Conservation (phyloP, 2,888 invertebrate species). For the Eumerus sabulonum region DNA sequence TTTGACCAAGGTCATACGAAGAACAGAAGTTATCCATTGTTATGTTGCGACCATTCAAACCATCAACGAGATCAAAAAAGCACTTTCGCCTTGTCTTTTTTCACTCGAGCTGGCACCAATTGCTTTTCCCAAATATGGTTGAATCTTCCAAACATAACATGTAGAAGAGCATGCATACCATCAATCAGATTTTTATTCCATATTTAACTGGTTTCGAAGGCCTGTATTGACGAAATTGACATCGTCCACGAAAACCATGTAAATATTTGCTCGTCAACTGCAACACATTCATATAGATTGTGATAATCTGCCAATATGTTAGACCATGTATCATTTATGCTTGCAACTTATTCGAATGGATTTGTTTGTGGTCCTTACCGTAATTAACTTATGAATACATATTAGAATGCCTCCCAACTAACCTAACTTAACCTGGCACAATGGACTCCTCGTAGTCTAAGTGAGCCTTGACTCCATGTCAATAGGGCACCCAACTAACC, state of each 20-base stretch:
- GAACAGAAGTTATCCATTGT: slow-evolving; percentile 45
- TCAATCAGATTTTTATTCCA: slow-evolving; percentile 42
- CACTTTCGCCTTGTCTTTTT: slow-evolving; percentile 39
- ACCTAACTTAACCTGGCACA: no score
- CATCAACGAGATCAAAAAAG: slow-evolving; percentile 27
- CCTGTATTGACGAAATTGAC: slow-evolving; percentile 19
- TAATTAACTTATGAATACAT: neutral
- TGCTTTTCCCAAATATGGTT: slow-evolving; percentile 44
- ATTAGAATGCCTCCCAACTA: no score
- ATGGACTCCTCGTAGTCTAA: no score
- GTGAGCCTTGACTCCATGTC: no score
- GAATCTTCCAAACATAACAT: slow-evolving; percentile 44
- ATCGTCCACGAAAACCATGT: slow-evolving; percentile 12
- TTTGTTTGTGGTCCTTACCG: neutral
- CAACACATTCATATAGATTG: neutral
- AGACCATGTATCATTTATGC: slow-evolving; percentile 7
- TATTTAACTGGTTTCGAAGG: slow-evolving; percentile 34
- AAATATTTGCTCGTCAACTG: slow-evolving; percentile 1
- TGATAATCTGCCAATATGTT: slow-evolving; percentile 17
- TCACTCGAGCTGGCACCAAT: slow-evolving; percentile 12
- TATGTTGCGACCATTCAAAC: slow-evolving; percentile 44
- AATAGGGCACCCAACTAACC: no score
- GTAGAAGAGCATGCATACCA: slow-evolving; percentile 30
- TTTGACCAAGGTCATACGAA: slow-evolving; percentile 37
- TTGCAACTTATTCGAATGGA: no score